phyloP scores from a whole-genome alignment of 1,140 invertebrate species.

The Aphidius gifuensis region DNA sequence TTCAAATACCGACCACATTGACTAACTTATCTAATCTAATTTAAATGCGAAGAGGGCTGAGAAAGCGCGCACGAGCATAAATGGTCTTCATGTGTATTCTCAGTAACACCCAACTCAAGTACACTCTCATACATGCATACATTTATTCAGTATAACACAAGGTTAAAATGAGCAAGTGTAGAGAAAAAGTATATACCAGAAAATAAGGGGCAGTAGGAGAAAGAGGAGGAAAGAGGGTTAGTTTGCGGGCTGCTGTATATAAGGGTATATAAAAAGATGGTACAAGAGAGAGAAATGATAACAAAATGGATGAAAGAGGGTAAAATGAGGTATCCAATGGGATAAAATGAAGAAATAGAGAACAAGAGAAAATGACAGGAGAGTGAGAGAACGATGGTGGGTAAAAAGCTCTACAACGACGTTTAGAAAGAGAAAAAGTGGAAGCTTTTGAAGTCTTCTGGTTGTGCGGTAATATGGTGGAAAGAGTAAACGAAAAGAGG shows the following conservation, averaged over 20 bases:
- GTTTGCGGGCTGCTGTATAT: conserved; percentile 9
- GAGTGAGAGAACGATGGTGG: background rate
- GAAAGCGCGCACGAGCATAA: too few species aligned
- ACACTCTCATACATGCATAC: conserved; percentile 14
- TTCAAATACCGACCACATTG: conserved; percentile 48
- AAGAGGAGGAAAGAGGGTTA: conserved; percentile 5
- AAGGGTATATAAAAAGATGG: conserved; percentile 16
- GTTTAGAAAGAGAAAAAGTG: conserved; percentile 1
- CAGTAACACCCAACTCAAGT: conserved; percentile 20
- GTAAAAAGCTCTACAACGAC: too few species aligned
- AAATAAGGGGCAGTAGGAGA: conserved; percentile 2
- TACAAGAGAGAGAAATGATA: conserved; percentile 4
- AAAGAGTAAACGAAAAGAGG: conserved; percentile 1
- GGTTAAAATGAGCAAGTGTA: background rate
- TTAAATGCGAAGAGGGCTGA: conserved; percentile 36
- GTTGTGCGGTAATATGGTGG: background rate
- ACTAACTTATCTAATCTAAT: conserved; percentile 55
- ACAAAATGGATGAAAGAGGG: conserved; percentile 12
- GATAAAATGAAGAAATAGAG: conserved; percentile 25
- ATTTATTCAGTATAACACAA: background rate
- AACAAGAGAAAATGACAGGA: conserved; percentile 1
- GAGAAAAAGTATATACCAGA: conserved; percentile 6
- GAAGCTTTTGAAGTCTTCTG: background rate
- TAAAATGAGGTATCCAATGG: conserved; percentile 17
- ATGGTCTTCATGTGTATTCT: background rate